Conservation (phyloP, 2,113 vertebrate species). For the Opisthocomus hoazin region DNA sequence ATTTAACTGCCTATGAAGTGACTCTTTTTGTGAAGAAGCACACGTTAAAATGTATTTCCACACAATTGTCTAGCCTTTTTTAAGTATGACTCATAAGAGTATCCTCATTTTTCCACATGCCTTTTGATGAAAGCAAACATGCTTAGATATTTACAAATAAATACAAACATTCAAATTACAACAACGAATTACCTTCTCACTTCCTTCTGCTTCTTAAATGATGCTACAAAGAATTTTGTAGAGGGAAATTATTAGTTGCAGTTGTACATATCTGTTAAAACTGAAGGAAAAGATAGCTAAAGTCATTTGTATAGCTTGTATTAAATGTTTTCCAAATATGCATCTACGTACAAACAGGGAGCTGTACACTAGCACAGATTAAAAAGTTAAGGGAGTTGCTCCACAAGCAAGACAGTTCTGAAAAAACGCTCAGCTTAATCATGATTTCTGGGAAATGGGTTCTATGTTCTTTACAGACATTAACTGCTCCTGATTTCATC, state of each 20-base stretch:
- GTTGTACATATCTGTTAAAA: not conserved
- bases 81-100: not conserved
- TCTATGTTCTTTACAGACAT: not conserved
- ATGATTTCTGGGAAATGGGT: not conserved
- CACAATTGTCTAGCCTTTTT: not conserved
- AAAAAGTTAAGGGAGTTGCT: not conserved
- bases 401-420: not conserved
- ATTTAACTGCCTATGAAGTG: not conserved
- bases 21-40: not conserved
- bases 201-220: not conserved
- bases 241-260: not conserved
- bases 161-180: not conserved
- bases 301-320: not conserved
- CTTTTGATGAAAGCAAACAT: not conserved
- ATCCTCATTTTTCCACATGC: not conserved
- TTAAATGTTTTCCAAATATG: not conserved
- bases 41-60: not conserved
- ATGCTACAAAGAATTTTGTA: not conserved
- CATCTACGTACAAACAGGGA: not conserved
- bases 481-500: not conserved
- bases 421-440: not conserved
- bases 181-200: not conserved
- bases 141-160: not conserved
- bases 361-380: not conserved
- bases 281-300: not conserved